phyloP scores from a whole-genome alignment of 2,888 invertebrate species.

The Stenichneumon culpator region DNA sequence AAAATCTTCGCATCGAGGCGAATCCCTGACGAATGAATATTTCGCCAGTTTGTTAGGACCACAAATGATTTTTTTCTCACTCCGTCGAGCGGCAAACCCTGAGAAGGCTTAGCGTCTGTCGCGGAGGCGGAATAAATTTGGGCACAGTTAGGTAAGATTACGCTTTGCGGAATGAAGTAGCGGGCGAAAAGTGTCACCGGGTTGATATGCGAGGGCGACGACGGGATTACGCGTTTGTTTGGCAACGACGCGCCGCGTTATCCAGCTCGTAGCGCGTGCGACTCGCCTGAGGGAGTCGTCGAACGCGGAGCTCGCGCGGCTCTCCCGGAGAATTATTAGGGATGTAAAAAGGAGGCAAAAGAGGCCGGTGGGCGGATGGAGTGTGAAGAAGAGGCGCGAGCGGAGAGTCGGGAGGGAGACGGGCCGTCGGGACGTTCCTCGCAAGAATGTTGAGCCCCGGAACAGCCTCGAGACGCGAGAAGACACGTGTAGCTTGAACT shows the following conservation, averaged over 20 bases:
- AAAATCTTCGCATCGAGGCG: background rate
- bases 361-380: constrained; percentile 63
- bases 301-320: constrained; percentile 69
- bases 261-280: constrained; percentile 61
- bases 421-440: constrained; percentile 38
- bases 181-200: constrained; percentile 10
- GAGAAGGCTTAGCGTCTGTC: background rate
- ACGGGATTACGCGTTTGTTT: constrained; percentile 82
- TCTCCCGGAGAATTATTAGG: constrained; percentile 61
- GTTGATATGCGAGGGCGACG: constrained; percentile 73
- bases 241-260: constrained; percentile 55
- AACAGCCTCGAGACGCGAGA: constrained; percentile 80
- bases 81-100: background rate
- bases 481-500: constrained; percentile 83
- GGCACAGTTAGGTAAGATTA: background rate
- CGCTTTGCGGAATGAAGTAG: constrained; percentile 38
- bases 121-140: constrained; percentile 8
- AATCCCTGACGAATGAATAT: background rate
- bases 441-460: constrained; percentile 81
- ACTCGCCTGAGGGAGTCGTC: constrained; percentile 73
- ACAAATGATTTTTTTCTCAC: background rate
- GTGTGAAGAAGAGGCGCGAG: constrained; percentile 63
- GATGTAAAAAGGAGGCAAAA: constrained; percentile 48
- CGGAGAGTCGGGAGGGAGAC: constrained; percentile 29
- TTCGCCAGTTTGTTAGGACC: too few species aligned